phyloP scores from a whole-genome alignment of 2,797 vertebrate genomes.

The Labeo calbasu region DNA sequence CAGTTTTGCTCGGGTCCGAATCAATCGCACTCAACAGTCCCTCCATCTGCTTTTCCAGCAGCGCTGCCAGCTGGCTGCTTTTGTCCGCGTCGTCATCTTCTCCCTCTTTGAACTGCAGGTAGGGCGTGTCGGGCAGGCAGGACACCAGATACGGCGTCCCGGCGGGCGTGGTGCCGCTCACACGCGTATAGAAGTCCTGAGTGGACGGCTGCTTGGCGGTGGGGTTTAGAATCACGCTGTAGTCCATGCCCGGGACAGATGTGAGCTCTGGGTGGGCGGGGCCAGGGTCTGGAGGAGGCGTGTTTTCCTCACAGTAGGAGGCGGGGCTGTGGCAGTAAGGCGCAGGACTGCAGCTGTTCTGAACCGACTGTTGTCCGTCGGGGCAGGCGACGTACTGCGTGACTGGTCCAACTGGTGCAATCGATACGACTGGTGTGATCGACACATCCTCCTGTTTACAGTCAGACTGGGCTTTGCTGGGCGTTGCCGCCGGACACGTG shows the following conservation, averaged over 20 bases:
- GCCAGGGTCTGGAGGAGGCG: not conserved
- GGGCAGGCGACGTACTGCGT: not conserved
- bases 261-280: conserved; percentile 47
- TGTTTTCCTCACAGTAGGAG: not conserved
- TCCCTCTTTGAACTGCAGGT: not conserved
- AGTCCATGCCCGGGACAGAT: conserved; percentile 63
- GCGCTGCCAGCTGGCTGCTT: conserved; percentile 54
- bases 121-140: conserved; percentile 33
- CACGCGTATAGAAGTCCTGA: conserved; percentile 79
- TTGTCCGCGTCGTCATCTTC: conserved; percentile 35
- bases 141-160: conserved; percentile 76
- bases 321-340: conserved; percentile 23
- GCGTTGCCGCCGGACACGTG: conserved; percentile 40
- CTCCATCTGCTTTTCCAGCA: conserved; percentile 41
- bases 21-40: not conserved
- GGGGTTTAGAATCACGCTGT: conserved; percentile 64
- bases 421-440: too few relatives aligned
- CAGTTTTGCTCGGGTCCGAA: conserved; percentile 43
- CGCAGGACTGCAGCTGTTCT: not conserved
- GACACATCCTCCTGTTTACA: not conserved
- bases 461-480: not conserved
- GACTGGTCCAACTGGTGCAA: not conserved
- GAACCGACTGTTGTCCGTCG: not conserved
- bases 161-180: conserved; percentile 68
- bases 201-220: not conserved